Evolutionary conservation across 2,797 vertebrate species (phyloP), one percentile per base, ranked within the genome.

Genomic region (Poecilia picta): DNA sequence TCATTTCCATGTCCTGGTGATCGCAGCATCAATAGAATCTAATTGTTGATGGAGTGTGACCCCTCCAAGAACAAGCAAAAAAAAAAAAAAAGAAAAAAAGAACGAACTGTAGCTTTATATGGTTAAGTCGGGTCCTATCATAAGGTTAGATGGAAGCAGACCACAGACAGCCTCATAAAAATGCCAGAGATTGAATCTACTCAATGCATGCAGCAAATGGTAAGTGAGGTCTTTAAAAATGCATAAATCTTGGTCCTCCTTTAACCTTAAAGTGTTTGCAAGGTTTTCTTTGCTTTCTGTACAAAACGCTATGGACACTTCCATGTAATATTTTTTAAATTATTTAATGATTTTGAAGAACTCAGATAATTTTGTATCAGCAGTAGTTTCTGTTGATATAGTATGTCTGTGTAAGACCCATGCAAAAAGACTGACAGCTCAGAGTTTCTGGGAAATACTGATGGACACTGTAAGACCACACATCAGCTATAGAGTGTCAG

Each of bases 391-490:
- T 33, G 41, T 45, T 43, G 2, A 18, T 75, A 53, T 20, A 53
- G 49, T 10, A 20, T 64, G 18, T 64, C 41, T 23, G n/a, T 18
- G 41, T 33, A n/a, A 16, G 28, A 39, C 49, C 49, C 23, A 31
- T 74, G 31, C 41, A 46, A 23, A 75, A n/a, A 74, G 55, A 18
- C 20, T 75, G 53, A 62, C 74, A 33, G 55, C 41, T 20, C 39
- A 31, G 16, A 75, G 74, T 59, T 31, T 8, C 43, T 75, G 41
- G 74, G 51, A 75, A 64, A 64, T 46, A 45, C 59, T 75, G 74
- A 75, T 15, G 51, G 55, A 43, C 57, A 75, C 73, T 28, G n/a
- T 59, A 33, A 62, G 74, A 75, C 55, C n/a, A 45, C 73, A 45
- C 31, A 45, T 62, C 74, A 64, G 74, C 12, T 47, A 33, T 45